Evolutionary conservation across 1,140 invertebrate species (phyloP).

Genomic region (Drosophila santomea): DNA sequence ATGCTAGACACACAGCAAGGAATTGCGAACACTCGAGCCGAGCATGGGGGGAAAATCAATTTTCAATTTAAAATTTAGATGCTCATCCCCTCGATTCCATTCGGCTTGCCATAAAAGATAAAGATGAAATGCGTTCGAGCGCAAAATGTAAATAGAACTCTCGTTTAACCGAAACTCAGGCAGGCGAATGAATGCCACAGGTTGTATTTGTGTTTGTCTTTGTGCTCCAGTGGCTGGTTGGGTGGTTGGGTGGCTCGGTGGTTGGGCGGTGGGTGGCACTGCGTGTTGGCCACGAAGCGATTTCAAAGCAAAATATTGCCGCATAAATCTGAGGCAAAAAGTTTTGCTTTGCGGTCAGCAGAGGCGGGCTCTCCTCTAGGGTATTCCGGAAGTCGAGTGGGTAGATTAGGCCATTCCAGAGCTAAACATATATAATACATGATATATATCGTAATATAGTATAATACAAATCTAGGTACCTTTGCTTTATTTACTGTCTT

Average conservation of each 20-base stretch:
- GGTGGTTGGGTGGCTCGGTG: not conserved
- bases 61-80: slow-evolving; percentile 82
- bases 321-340: slow-evolving; percentile 70
- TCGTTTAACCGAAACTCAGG: slow-evolving; percentile 52
- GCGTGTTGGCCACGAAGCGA: slow-evolving; percentile 29
- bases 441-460: no score
- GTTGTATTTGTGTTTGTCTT: slow-evolving; percentile 58
- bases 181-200: slow-evolving; percentile 51
- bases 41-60: slow-evolving; percentile 69
- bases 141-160: slow-evolving; percentile 75
- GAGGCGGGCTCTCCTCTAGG: slow-evolving; percentile 14
- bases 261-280: not conserved
- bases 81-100: slow-evolving; percentile 12
- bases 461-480: no score
- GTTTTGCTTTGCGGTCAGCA: slow-evolving; percentile 70
- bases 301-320: slow-evolving; percentile 76
- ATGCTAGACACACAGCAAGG: slow-evolving; percentile 40
- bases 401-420: not conserved
- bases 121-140: slow-evolving; percentile 74
- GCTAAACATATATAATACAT: no score
- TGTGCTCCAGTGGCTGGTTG: slow-evolving; percentile 16
- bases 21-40: slow-evolving; percentile 44
- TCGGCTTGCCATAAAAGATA: slow-evolving; percentile 38
- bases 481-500: no score
- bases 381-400: not conserved